Percentiles rank a stretch among this genome's conserved stretches.
These are phyloP conservation scores for Scaptomyza parva DNA, from an alignment of 2,888 invertebrate species.

Conservation along the genomic window DNA sequence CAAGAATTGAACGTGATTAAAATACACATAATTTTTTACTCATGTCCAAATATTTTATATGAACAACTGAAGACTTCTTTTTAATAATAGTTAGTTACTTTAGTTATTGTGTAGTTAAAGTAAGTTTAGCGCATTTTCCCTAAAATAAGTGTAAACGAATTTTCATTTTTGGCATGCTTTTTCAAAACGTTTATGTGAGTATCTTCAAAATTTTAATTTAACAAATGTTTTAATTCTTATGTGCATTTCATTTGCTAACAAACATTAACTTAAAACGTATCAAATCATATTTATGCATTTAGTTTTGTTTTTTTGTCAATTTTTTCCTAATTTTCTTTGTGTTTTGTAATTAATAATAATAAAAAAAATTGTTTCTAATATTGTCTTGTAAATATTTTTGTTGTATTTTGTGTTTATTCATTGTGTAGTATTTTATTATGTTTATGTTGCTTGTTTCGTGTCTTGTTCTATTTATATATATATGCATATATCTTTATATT, in stretches of 20 bases:
- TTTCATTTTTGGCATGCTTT: slow-evolving; percentile 57
- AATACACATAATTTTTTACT: slow-evolving; percentile 1
- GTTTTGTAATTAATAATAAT: slow-evolving; percentile 60
- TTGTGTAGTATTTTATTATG: slow-evolving; percentile 40
- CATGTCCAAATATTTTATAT: neutral
- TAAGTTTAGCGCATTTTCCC: slow-evolving; percentile 60
- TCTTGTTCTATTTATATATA: slow-evolving; percentile 61
- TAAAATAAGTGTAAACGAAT: slow-evolving; percentile 8
- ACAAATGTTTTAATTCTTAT: slow-evolving; percentile 40
- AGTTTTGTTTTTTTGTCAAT: slow-evolving; percentile 45
- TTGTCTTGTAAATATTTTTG: slow-evolving; percentile 61
- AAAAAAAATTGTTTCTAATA: slow-evolving; percentile 68
- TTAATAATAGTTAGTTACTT: slow-evolving; percentile 25
- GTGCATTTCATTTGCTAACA: slow-evolving; percentile 68
- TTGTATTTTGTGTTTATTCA: slow-evolving; percentile 70
- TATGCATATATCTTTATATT: slow-evolving; percentile 23
- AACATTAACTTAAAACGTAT: slow-evolving; percentile 64
- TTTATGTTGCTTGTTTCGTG: slow-evolving; percentile 77
- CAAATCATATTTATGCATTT: slow-evolving; percentile 57
- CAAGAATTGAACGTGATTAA: slow-evolving; percentile 10
- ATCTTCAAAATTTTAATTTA: slow-evolving; percentile 19
- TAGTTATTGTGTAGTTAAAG: slow-evolving; percentile 41
- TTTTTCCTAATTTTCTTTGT: slow-evolving; percentile 46
- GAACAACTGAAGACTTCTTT: neutral
- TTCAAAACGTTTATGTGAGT: slow-evolving; percentile 22